phyloP scores from a whole-genome alignment of 2,113 vertebrate species.

The Sardina pilchardus region DNA sequence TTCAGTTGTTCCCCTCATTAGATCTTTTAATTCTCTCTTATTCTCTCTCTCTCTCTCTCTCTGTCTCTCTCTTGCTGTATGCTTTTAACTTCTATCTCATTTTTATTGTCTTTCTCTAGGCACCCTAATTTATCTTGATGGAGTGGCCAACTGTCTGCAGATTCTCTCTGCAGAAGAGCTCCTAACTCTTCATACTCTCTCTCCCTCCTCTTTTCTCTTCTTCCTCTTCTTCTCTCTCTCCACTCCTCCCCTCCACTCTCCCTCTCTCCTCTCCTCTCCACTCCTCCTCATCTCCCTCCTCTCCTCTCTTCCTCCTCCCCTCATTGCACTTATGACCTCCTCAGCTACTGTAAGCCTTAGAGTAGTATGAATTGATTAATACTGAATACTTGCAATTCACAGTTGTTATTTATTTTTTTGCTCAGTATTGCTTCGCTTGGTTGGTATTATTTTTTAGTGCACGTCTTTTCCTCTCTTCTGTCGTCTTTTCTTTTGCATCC shows the following conservation, averaged over 20 bases:
- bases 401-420: not conserved
- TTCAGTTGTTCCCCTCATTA: not conserved
- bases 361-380: not conserved
- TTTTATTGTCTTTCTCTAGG: not conserved
- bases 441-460: not conserved
- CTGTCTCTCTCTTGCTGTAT: not conserved
- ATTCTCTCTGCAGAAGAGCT: not conserved
- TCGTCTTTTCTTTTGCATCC: not conserved
- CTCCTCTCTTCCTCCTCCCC: not conserved
- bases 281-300: not conserved
- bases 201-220: not conserved
- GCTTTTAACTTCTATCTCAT: not conserved
- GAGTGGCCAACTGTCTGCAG: conserved; percentile 21
- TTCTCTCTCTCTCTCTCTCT: not conserved
- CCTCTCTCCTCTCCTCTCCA: conserved; percentile 34
- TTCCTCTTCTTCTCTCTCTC: not conserved
- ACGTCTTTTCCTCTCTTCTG: not conserved
- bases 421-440: not conserved
- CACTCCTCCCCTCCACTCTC: not conserved
- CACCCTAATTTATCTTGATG: conserved; percentile 54
- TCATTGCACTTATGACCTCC: not conserved
- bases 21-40: not conserved
- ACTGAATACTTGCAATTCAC: not conserved
- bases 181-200: not conserved
- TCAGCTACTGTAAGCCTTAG: not conserved